Evolutionary conservation across 53 echinoderm and acorn worm species (phyloP).

Genomic region (Crossaster papposus): DNA sequence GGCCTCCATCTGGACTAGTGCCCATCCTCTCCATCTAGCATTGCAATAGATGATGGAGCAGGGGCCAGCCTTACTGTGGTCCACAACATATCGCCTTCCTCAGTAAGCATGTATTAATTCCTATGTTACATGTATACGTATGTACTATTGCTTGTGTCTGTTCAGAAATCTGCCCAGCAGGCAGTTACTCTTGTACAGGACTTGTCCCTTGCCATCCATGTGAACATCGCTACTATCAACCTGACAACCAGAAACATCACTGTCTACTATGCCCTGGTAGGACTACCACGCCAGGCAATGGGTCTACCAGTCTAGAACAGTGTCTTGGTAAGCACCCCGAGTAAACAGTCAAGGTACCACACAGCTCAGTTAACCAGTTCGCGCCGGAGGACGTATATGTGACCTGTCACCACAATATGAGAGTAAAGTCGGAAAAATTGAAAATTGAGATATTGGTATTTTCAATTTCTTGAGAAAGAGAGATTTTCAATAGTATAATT

Average conservation of each 20-base stretch:
- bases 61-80: no score
- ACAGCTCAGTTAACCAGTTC: not conserved
- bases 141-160: not conserved
- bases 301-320: slow-evolving; percentile 48
- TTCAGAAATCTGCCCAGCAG: slow-evolving; percentile 66
- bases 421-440: no score
- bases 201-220: slow-evolving; percentile 69
- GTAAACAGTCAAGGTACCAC: not conserved
- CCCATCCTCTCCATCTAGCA: no score
- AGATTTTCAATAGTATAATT: no score
- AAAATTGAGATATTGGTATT: no score
- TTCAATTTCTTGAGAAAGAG: no score
- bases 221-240: slow-evolving; percentile 68
- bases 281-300: slow-evolving; percentile 56
- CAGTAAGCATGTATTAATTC: not conserved
- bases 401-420: no score
- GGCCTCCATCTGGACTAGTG: no score
- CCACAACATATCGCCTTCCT: no score
- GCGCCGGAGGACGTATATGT: no score
- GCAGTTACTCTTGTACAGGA: slow-evolving; percentile 66
- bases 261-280: slow-evolving; percentile 72
- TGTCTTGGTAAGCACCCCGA: slow-evolving; percentile 62
- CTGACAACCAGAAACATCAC: slow-evolving; percentile 45
- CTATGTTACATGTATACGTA: no score
- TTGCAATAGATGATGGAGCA: no score